Evolutionary conservation across 2,888 invertebrate species (phyloP), one percentile per base, ranked within the genome.

Genomic region (Meghimatium bilineatum): DNA sequence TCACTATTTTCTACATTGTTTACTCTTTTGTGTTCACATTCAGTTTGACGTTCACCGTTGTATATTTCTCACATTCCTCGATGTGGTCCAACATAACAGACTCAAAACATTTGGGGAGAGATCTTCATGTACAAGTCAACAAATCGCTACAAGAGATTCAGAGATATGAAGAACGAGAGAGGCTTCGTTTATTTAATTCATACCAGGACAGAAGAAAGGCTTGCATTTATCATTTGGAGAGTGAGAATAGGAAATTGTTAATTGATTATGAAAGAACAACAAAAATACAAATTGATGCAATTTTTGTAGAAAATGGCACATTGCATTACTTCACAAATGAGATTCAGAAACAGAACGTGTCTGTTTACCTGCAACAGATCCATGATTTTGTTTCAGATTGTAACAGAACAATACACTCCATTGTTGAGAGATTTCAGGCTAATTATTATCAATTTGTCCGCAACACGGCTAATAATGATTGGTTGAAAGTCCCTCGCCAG

Each of bases 1-100:
- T 91, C n/a, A 85, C 88, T 1, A 75, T 88, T 1, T 85, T 92
- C 38, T 91, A 92, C 80, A 80, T 92, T 8, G 74, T 89, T 0
- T 92, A 92, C 85, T 91, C 89, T 32, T 49, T 92, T 2, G 79
- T 92, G 44, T 91, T 92, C 85, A 90, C 92, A 32, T 91, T 92
- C 82, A 89, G 90, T 29, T 86, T 90, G 63, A 87, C 91, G 29
- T 89, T 91, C 77, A 89, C 89, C 12, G 69, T 92, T 26, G 87
- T 93, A 26, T 91, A 91, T 82, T 71, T 90, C 49, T 86, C 89
- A 12, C 89, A 91, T 71, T 87, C 87, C 26, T 86, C 89, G 8
- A 85, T 87, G 26, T 83, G 91, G 76, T 81, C 86, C 26, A 87
- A 89, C 71, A 82, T 91, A 29, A 87, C 88, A 2, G 86, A 88